phyloP scores from a whole-genome alignment of 1,140 invertebrate genomes.

The Mylabris phalerata region DNA sequence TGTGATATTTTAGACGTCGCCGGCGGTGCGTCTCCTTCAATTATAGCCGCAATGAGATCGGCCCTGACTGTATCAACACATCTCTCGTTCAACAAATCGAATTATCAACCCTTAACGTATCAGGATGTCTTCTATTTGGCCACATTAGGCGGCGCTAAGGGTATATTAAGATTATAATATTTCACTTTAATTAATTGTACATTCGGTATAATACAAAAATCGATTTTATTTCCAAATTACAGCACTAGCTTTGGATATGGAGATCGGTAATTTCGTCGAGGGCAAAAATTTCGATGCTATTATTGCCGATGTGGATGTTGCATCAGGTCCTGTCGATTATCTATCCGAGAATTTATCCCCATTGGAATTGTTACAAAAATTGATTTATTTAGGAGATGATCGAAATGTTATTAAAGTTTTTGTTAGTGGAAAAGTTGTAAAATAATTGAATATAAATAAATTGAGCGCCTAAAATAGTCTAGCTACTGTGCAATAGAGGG shows the following conservation, averaged over 20 bases:
- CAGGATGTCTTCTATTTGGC: constrained; percentile 76
- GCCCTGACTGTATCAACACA: constrained; percentile 68
- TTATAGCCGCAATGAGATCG: constrained; percentile 67
- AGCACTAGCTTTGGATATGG: constrained; percentile 65
- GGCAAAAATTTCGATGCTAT: constrained; percentile 86
- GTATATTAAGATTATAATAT: constrained; percentile 43
- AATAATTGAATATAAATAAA: constrained; percentile 31
- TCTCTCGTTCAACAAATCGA: constrained; percentile 46
- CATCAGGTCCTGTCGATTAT: constrained; percentile 33
- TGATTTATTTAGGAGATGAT: constrained; percentile 77
- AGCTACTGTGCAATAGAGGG: too few species aligned
- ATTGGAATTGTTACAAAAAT: constrained; percentile 66
- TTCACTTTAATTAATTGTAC: not conserved
- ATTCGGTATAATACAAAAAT: too few species aligned
- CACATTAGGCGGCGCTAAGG: constrained; percentile 77
- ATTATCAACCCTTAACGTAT: constrained; percentile 57
- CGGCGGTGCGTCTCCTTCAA: constrained; percentile 68
- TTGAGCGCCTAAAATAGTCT: too few species aligned
- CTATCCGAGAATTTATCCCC: constrained; percentile 41
- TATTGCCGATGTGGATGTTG: constrained; percentile 50
- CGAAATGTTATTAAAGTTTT: constrained; percentile 73
- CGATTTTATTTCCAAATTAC: constrained; percentile 35
- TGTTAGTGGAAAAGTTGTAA: constrained; percentile 61
- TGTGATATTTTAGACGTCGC: constrained; percentile 60
- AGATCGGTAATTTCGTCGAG: constrained; percentile 69